Percentiles rank a stretch among this genome's conserved stretches.
These are phyloP conservation scores for Chionomys nivalis DNA, from an alignment of 2,113 vertebrate genomes.

Conservation along the genomic window DNA sequence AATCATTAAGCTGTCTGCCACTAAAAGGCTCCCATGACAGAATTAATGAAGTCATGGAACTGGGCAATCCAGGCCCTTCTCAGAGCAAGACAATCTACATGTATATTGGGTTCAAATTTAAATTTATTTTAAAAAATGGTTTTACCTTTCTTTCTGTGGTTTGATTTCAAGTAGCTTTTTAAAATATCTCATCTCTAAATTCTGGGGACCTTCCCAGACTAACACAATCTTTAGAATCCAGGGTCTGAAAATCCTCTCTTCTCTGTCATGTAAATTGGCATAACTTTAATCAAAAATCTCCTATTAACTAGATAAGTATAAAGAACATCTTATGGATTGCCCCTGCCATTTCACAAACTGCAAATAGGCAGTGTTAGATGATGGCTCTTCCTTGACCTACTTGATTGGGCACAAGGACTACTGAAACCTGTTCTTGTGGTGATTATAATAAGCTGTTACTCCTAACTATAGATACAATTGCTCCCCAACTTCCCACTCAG, in stretches of 20 bases:
- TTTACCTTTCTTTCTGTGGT: too few species aligned
- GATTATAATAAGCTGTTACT: neutral
- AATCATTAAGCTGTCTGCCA: neutral
- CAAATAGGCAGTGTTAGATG: neutral
- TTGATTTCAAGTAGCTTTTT: neutral
- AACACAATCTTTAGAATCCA: neutral
- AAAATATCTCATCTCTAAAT: neutral
- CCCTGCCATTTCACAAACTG: neutral
- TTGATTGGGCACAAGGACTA: neutral
- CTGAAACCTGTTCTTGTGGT: neutral
- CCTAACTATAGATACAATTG: neutral
- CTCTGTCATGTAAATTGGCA: neutral
- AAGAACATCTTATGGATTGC: too few species aligned
- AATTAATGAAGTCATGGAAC: neutral
- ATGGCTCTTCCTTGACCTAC: neutral
- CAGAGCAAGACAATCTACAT: too few species aligned
- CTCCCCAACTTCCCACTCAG: neutral
- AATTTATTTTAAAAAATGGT: too few species aligned
- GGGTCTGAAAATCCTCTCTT: neutral
- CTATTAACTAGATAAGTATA: neutral
- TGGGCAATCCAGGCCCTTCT: neutral
- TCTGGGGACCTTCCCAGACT: neutral
- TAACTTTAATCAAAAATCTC: neutral
- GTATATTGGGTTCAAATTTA: too few species aligned
- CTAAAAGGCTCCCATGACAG: neutral